Base-by-base conservation (phyloP, 2,113 vertebrate genomes). In the Corythoichthys intestinalis region DNA sequence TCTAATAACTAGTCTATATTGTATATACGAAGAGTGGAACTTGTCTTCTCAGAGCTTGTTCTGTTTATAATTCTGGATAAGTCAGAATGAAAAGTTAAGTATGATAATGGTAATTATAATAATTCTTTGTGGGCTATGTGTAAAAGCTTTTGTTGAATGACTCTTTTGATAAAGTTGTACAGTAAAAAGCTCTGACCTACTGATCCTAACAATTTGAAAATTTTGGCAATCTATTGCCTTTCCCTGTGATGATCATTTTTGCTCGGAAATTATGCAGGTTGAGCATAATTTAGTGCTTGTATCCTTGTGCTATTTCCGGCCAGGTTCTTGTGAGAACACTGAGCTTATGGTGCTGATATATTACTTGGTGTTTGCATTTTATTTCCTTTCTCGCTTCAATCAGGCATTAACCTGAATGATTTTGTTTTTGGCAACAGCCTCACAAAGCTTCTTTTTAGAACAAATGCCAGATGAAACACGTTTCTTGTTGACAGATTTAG, bases 231-330 rank as follows among this genome's bases (percentile, higher is more conserved):
- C 13, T 7, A 58, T 38, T 14, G 9, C 0, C 41, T 44, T 61
- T 61, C 44, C 59, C 17, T 20, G 38, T 10, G 8, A 44, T 44
- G 9, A 38, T 61, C 59, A 41, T 61, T 61, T 44, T 44, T 10
- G 39, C 15, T 61, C 38, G 59, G 59, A 44, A n/a, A 44, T 44
- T 1, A 17, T 61, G 38, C 59, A 41, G 4, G 17, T 61, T 61
- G 59, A 61, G 15, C 59, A 41, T 20, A 61, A 44, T 61, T 61
- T 38, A 41, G 15, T 44, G 34, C 56, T 58, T 58, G 56, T 61
- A 20, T 20, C 17, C 38, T 41, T 44, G 15, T n/a, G 39, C 8
- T 44, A 44, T 44, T 61, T 44, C 58, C 58, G 38, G 58, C 53
- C 12, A 34, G 34, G 34, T 56, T 12, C 20, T 56, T 56, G 20